Percentiles rank a stretch among this genome's conserved stretches.
These are phyloP conservation scores for Lepilemur septentrionalis DNA, from an alignment of 2,797 vertebrate species.

Conservation along the genomic window DNA sequence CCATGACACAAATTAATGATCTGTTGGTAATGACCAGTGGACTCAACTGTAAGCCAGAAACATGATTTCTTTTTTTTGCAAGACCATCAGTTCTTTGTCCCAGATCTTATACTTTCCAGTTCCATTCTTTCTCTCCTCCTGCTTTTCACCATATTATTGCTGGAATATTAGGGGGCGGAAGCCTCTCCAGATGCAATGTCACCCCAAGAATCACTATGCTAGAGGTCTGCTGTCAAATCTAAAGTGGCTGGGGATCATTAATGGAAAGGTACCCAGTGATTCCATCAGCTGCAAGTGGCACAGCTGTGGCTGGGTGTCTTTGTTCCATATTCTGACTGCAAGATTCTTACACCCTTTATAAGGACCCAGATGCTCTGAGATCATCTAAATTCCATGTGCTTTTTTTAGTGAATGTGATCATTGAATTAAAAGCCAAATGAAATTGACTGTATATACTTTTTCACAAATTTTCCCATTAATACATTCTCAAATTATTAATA, in stretches of 20 bases:
- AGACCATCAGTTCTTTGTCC: not conserved
- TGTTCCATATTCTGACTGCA: not conserved
- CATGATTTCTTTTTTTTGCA: not conserved
- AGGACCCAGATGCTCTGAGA: not conserved
- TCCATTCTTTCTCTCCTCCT: not conserved
- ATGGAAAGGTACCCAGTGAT: not conserved
- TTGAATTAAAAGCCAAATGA: constrained; percentile 23
- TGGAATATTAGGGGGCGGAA: not conserved
- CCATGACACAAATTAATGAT: constrained; percentile 62
- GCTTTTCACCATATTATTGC: not conserved
- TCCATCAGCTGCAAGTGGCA: not conserved
- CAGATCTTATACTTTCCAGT: not conserved
- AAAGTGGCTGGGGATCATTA: not conserved
- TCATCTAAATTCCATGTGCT: not conserved
- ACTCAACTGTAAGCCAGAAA: not conserved
- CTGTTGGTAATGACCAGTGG: constrained; percentile 25
- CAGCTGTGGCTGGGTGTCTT: not conserved
- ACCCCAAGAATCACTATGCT: not conserved
- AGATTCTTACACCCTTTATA: not conserved
- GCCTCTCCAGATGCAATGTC: not conserved
- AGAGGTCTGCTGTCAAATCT: not conserved
- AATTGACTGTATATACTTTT: not conserved
- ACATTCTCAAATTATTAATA: not conserved
- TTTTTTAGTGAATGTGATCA: not conserved
- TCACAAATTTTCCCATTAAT: not conserved